A percentile compares a stretch with the other conserved stretches of the same genome.
Conservation (phyloP, 2,888 invertebrate species). For the Tachystola acroxantha region DNA sequence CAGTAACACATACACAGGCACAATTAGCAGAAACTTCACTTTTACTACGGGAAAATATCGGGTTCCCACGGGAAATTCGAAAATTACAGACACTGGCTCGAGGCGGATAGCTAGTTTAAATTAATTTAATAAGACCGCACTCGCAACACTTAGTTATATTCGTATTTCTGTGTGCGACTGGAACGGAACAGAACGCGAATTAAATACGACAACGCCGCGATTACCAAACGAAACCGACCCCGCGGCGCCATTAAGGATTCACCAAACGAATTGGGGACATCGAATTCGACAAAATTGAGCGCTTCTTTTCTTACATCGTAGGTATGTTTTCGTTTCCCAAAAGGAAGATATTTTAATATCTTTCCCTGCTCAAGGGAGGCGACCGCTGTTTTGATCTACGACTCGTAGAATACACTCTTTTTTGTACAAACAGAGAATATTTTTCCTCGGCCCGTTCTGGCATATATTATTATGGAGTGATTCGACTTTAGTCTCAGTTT, state of each 20-base stretch:
- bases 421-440: constrained; percentile 46
- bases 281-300: constrained; percentile 71
- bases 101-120: constrained; percentile 7
- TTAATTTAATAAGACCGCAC: constrained; percentile 9
- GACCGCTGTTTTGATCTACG: constrained; percentile 66
- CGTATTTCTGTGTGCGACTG: constrained; percentile 27
- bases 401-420: constrained; percentile 49
- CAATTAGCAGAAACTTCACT: too few species aligned
- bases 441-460: constrained; percentile 38
- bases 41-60: too few species aligned
- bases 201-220: constrained; percentile 63
- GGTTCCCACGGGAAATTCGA: too few species aligned
- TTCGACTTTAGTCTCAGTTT: too few species aligned
- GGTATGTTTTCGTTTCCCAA: constrained; percentile 42
- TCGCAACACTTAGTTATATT: constrained; percentile 43
- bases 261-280: constrained; percentile 71
- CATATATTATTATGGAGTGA: constrained; percentile 2
- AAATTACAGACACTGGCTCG: too few species aligned
- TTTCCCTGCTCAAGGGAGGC: constrained; percentile 41
- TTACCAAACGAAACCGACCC: constrained; percentile 41
- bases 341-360: constrained; percentile 67
- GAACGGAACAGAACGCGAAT: constrained; percentile 44
- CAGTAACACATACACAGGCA: too few species aligned
- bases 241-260: constrained; percentile 67
- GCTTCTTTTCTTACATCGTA: constrained; percentile 65